Base-by-base conservation (phyloP, 2,797 vertebrate species). In the Rhinophrynus dorsalis region DNA sequence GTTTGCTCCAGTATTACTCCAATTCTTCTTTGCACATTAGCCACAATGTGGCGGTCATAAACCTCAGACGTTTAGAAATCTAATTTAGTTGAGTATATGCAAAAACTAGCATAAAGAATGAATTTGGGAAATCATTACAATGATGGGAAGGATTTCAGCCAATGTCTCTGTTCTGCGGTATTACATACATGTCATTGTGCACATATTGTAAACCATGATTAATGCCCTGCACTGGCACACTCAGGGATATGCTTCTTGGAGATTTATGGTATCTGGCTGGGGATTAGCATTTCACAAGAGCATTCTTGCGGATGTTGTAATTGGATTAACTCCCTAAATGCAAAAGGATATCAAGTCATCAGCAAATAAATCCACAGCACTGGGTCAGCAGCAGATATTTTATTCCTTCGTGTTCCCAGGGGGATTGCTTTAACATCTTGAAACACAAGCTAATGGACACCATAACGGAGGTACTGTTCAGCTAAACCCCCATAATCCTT, bases 251-350 rank as follows among this genome's bases (percentile, higher is more conserved):
- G 37, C 38, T 55, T 47, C 45, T 44, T 23, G 6, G 38, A 62
- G 58, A 69, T 70, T 70, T 63, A 62, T 63, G 58, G 58, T 33
- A 70, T 55, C 50, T 62, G 50, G 20, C 54, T 13, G 3, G 21
- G 66, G 67, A 50, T 55, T 69, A 69, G n/a, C 55, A 62, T 69
- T 62, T 56, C 30, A 55, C 29, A 62, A 70, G 58, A 55, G 48
- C 50, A 70, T 70, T 70, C 58, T 54, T 70, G 60, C 38, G 58
- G 67, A 63, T 62, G 58, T 70, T 56, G 60, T 55, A 62, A 63
- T 70, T 70, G 67, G 67, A 70, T 62, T 70, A 63, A 62, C 48
- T 70, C 38, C 57, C 52, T 48, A 60, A 62, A 62, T 47, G 40
- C 50, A 62, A 63, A 42, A 45, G 20, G 50, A 63, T 62, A 70